Evolutionary conservation across 2,113 vertebrate genomes (phyloP).

Genomic region (Colinus virginianus): DNA sequence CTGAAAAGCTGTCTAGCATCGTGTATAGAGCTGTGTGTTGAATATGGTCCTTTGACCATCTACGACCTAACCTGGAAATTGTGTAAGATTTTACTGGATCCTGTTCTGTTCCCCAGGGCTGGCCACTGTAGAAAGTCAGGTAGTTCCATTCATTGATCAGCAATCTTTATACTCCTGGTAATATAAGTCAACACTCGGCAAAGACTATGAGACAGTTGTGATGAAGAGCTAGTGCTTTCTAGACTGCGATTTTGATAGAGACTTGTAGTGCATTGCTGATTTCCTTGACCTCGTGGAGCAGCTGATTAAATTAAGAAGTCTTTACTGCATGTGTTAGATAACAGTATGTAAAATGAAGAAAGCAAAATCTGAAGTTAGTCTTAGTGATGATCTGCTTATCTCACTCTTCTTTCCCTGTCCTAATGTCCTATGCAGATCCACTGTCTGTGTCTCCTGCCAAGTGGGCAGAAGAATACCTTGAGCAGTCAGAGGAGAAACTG

Average conservation of each 20-base stretch:
- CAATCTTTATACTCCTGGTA: background rate
- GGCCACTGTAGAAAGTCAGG: background rate
- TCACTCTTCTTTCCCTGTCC: background rate
- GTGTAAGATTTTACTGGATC: background rate
- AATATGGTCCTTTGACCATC: background rate
- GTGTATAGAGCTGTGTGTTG: background rate
- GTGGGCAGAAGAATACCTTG: slow-evolving; percentile 97
- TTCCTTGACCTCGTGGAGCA: slow-evolving; percentile 3
- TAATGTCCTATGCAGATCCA: slow-evolving; percentile 80
- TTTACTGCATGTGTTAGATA: background rate
- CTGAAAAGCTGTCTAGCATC: background rate
- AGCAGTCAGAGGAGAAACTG: slow-evolving; percentile 97
- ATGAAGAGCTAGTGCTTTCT: background rate
- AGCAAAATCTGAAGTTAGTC: background rate
- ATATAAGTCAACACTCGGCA: background rate
- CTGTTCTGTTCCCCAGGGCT: background rate
- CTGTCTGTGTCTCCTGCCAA: slow-evolving; percentile 84
- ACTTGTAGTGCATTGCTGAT: background rate
- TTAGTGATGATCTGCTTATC: background rate
- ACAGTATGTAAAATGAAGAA: background rate
- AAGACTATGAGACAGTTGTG: background rate
- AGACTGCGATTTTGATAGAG: background rate
- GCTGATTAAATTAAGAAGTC: background rate
- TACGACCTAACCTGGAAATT: background rate
- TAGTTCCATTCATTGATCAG: background rate